Conservation (phyloP, 2,888 invertebrate species). For the Phytoseiulus persimilis region DNA sequence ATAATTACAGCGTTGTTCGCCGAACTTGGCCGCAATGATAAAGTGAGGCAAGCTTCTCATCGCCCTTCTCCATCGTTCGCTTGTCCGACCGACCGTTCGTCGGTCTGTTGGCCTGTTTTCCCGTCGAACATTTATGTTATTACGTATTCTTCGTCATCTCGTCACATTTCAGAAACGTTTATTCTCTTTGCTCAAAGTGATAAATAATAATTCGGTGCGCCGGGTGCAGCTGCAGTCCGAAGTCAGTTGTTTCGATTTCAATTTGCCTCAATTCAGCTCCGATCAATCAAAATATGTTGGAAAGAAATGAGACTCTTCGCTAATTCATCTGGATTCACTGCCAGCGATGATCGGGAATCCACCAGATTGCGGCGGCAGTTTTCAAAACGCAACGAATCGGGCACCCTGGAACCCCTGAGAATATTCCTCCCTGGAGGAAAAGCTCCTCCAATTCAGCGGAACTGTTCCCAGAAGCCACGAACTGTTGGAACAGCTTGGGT, state of each 20-base stretch:
- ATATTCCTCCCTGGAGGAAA: too few relatives aligned
- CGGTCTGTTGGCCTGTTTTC: neutral
- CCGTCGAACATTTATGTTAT: neutral
- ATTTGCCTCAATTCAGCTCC: neutral
- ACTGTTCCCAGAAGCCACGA: too few relatives aligned
- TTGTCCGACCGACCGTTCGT: neutral
- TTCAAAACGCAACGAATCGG: too few relatives aligned
- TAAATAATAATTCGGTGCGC: neutral
- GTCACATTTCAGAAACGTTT: neutral
- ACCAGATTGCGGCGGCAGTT: too few relatives aligned
- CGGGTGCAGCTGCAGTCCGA: neutral
- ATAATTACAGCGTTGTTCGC: neutral
- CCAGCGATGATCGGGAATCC: too few relatives aligned
- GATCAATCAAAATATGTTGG: neutral
- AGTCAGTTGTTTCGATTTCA: neutral
- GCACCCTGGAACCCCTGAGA: too few relatives aligned
- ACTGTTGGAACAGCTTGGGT: too few relatives aligned
- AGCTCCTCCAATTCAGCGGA: too few relatives aligned
- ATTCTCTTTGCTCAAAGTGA: neutral
- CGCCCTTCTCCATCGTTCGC: neutral
- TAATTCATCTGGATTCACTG: too few relatives aligned
- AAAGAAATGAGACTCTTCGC: too few relatives aligned
- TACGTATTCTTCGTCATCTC: neutral
- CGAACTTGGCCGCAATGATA: neutral
- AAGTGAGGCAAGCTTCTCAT: neutral